A percentile compares a stretch with the other conserved stretches of the same genome.
Conservation (phyloP, 2,113 vertebrate genomes). For the Hippoglossus stenolepis region DNA sequence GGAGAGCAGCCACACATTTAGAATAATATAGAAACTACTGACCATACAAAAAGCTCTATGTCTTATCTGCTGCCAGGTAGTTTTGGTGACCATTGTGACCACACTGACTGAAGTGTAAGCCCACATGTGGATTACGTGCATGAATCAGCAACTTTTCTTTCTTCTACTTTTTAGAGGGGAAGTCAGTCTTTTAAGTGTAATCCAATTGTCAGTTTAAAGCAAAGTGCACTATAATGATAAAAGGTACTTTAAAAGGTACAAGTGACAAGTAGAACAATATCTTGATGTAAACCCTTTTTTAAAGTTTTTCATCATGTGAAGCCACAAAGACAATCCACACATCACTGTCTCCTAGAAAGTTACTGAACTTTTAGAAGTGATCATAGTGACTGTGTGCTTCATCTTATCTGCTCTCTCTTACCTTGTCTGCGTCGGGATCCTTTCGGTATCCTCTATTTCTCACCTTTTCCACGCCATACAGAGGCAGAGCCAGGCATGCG, state of each 20-base stretch:
- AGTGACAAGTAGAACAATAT: not conserved
- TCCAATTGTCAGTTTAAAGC: no score
- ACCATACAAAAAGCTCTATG: not conserved
- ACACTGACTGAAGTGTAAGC: no score
- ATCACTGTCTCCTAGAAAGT: not conserved
- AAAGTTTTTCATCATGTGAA: not conserved
- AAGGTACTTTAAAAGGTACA: not conserved
- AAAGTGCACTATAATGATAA: not conserved
- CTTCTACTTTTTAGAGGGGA: no score
- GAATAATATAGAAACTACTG: constrained; percentile 42
- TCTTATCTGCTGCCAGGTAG: constrained; percentile 1
- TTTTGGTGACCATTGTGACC: not conserved
- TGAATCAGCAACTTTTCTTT: not conserved
- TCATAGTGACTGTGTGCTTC: not conserved
- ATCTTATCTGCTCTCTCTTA: constrained; percentile 54
- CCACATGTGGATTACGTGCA: no score
- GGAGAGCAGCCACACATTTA: constrained; percentile 37
- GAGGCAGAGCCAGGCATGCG: constrained; percentile 71
- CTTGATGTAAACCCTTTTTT: not conserved
- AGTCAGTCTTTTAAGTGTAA: no score
- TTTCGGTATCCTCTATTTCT: constrained; percentile 81
- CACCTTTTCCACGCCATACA: constrained; percentile 78
- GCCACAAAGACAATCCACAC: not conserved
- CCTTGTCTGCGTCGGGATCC: constrained; percentile 83
- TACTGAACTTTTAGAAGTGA: not conserved